Evolutionary conservation across 2,797 vertebrate species (phyloP).

Genomic region (Sternotherus odoratus): DNA sequence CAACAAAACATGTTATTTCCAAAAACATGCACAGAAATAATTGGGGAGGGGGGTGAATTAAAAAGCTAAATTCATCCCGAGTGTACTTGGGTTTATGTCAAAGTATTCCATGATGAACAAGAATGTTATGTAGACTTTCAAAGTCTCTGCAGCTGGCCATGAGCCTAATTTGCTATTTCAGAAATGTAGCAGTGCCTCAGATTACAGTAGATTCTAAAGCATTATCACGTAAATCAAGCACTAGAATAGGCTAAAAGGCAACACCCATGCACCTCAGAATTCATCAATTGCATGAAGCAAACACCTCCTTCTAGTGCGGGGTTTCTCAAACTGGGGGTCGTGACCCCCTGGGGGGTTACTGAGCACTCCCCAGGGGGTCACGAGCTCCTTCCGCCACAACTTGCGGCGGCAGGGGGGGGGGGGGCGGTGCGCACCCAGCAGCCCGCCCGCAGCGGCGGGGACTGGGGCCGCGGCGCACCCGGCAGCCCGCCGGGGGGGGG

Average conservation of each 20-base stretch:
- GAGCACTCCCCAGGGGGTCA: too few species aligned
- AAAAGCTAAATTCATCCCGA: not conserved
- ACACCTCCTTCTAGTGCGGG: not conserved
- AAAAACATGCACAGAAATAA: not conserved
- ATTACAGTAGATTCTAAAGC: not conserved
- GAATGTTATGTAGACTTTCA: not conserved
- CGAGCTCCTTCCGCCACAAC: too few species aligned
- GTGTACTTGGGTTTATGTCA: not conserved
- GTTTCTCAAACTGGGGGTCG: too few species aligned
- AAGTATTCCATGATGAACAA: not conserved
- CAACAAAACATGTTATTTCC: not conserved
- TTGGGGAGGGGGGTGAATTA: not conserved
- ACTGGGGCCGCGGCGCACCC: too few species aligned
- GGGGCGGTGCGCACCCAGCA: too few species aligned
- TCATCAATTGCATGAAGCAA: not conserved
- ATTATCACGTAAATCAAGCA: not conserved
- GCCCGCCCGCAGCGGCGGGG: too few species aligned
- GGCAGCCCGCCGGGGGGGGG: too few species aligned
- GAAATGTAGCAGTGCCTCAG: not conserved
- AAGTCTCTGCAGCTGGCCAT: not conserved
- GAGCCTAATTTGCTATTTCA: not conserved
- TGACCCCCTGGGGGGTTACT: too few species aligned
- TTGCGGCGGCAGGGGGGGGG: too few species aligned
- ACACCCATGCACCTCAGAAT: not conserved
- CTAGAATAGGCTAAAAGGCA: not conserved